Conservation (phyloP, 2,888 invertebrate species). For the Calliphora vomitoria region DNA sequence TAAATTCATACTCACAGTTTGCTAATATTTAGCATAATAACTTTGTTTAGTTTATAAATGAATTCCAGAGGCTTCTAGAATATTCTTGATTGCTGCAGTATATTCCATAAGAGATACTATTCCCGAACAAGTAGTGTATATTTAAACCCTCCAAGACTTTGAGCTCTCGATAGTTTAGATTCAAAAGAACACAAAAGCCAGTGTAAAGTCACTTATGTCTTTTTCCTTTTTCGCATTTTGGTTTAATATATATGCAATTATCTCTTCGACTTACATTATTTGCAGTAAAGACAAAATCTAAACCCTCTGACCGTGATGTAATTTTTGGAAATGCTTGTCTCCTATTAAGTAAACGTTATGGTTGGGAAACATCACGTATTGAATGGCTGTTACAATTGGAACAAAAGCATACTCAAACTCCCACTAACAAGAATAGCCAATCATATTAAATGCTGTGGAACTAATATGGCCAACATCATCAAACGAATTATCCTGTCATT, state of each 20-base stretch:
- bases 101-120: no score
- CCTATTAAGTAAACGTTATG: constrained; percentile 37
- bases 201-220: no score
- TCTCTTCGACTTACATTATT: constrained; percentile 10
- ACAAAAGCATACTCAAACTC: constrained; percentile 45
- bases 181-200: no score
- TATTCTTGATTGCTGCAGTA: no score
- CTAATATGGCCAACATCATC: not conserved
- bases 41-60: no score
- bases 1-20: no score
- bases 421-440: not conserved
- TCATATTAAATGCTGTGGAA: constrained; percentile 10
- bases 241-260: constrained; percentile 7
- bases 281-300: constrained; percentile 57
- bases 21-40: no score
- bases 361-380: constrained; percentile 79
- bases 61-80: no score
- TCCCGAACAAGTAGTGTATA: no score
- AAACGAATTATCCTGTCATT: not conserved
- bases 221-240: constrained; percentile 1
- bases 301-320: constrained; percentile 78
- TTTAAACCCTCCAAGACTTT: no score
- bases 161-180: no score
- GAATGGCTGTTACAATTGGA: constrained; percentile 79
- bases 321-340: constrained; percentile 77